A percentile compares a stretch with the other conserved stretches of the same genome.
phyloP scores from a whole-genome alignment of 2,888 invertebrate genomes.

The Trissonchulus latispiculum region DNA sequence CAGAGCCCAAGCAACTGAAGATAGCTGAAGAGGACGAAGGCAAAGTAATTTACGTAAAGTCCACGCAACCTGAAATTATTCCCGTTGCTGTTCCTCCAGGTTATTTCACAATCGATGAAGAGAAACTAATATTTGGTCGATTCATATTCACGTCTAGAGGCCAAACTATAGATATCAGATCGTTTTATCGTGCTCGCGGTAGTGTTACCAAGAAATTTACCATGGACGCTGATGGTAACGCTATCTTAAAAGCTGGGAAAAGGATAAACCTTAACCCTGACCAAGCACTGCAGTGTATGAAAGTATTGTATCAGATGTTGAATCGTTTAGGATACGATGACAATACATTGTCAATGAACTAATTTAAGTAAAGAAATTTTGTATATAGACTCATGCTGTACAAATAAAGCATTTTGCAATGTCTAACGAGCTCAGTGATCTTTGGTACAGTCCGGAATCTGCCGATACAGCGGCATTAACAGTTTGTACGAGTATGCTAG shows the following conservation, averaged over 20 bases:
- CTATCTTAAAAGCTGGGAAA: not conserved
- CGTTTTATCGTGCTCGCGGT: not conserved
- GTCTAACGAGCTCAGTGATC: not conserved
- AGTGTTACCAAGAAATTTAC: not conserved
- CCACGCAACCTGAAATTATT: not conserved
- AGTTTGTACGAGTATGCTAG: not conserved
- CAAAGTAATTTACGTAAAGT: too few species aligned
- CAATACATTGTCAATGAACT: not conserved
- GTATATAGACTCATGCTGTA: not conserved
- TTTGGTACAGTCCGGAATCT: not conserved
- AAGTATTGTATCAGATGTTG: not conserved
- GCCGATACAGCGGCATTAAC: not conserved
- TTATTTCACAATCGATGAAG: not conserved
- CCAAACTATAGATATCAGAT: not conserved
- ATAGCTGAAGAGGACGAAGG: too few species aligned
- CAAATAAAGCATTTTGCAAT: not conserved
- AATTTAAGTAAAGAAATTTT: too few species aligned
- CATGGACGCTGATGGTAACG: not conserved
- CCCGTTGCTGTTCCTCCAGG: not conserved
- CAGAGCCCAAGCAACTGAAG: too few species aligned
- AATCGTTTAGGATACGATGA: not conserved
- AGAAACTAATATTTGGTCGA: not conserved
- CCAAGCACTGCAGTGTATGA: not conserved
- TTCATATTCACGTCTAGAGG: not conserved
- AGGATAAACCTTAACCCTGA: not conserved